Evolutionary conservation across 2,888 invertebrate genomes (phyloP), one percentile per base, ranked within the genome.

Genomic region (Ormia ochracea): DNA sequence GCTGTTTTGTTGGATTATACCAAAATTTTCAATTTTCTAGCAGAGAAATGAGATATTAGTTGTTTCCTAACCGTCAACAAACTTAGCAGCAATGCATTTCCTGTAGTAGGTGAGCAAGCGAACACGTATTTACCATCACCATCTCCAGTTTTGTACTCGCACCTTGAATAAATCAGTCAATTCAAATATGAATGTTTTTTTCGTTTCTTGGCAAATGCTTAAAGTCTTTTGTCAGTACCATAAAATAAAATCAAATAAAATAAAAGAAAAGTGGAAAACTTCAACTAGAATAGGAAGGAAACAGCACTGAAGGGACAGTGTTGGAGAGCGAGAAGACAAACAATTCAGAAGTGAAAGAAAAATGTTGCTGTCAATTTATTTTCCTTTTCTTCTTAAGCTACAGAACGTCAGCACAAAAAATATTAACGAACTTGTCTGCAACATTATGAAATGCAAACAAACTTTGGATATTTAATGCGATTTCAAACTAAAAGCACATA

Each of bases 361-460:
- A 63, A 74, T 65, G 74, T 69, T 59, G 63, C 50, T 74, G 69
- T 33, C 28, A 21, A 12, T 23, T 38, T 41, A 21, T n/a, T 56
- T 23, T 17, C 68, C 21, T 45, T 59, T 4, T 50, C 14, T 52
- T 48, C 12, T 17, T 43, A 65, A 14, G 50, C 41, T 56, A 50
- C 66, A 26, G 21, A 56, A 56, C 41, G 36, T 77, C 48, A 66
- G 19, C 33, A 43, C 56, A 12, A 52, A 65, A n/a, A 70, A 56
- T 65, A 72, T 66, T 70, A 80, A 72, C 75, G 43, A 76, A 76
- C 61, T 72, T 76, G 70, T 72, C 75, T 80, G 66, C 80, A 76
- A 63, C 61, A 63, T 80, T 76, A 75, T 76, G 75, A 80, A 72
- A 68, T 80, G 80, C 76, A 76, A 80, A 80, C 61, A 80, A 72